phyloP scores from a whole-genome alignment of 2,797 vertebrate genomes.

The Neopelma chrysocephalum region DNA sequence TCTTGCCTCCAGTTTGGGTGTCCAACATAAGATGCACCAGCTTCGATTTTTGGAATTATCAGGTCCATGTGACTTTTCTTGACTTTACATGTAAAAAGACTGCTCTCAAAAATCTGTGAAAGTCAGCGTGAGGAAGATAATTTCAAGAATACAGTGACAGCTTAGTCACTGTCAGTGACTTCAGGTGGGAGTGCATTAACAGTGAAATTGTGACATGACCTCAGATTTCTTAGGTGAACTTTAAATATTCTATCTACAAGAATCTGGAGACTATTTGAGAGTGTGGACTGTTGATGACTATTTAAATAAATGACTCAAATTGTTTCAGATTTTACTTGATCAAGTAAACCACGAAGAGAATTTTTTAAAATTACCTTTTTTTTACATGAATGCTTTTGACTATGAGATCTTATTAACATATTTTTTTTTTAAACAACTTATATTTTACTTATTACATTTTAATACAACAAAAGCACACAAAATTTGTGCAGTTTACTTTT shows the following conservation, averaged over 20 bases:
- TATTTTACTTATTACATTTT: not conserved
- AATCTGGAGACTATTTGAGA: not conserved
- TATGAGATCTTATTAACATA: not conserved
- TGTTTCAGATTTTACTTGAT: not conserved
- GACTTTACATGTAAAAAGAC: not conserved
- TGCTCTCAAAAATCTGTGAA: not conserved
- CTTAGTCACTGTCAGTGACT: not conserved
- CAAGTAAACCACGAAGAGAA: not conserved
- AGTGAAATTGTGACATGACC: not conserved
- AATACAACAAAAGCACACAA: not conserved
- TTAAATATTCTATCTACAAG: not conserved
- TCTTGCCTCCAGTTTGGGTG: not conserved
- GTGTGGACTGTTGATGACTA: not conserved
- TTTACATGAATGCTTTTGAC: not conserved
- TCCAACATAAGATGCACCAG: not conserved
- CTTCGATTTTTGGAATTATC: not conserved
- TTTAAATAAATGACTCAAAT: not conserved
- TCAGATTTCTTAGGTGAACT: not conserved
- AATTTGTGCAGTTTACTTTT: not conserved
- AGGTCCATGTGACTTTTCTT: not conserved
- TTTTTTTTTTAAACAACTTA: not conserved
- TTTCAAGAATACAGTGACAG: not conserved
- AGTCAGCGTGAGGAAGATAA: not conserved
- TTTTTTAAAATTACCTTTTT: not conserved
- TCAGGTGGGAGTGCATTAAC: not conserved